Percentiles rank a stretch among this genome's conserved stretches.
Conservation (phyloP, 2,113 vertebrate species). For the Panthera uncia region DNA sequence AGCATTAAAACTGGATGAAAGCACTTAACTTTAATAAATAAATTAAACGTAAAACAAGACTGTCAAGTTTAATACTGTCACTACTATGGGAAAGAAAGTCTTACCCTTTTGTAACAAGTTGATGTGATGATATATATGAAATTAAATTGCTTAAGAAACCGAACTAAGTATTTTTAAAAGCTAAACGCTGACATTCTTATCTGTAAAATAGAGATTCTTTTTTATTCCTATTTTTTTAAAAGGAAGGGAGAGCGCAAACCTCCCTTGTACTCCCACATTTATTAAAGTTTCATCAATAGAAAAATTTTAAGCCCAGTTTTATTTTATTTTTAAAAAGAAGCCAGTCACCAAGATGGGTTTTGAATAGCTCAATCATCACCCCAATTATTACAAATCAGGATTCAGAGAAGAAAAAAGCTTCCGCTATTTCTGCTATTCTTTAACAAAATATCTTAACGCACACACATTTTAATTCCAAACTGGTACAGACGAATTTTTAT, state of each 20-base stretch:
- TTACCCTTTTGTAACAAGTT: background rate
- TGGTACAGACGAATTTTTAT: background rate
- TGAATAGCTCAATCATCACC: background rate
- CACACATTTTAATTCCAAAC: slow-evolving; percentile 26
- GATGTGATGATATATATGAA: background rate
- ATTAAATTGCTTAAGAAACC: background rate
- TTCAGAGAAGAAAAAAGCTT: background rate
- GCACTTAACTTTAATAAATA: slow-evolving; percentile 17
- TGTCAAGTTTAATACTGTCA: background rate
- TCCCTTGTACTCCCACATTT: background rate
- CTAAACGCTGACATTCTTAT: background rate
- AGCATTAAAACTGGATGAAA: background rate
- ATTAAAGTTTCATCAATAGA: background rate
- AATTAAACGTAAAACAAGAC: background rate
- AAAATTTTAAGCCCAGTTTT: background rate
- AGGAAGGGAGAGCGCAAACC: background rate
- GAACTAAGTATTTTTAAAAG: slow-evolving; percentile 1
- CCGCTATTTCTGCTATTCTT: background rate
- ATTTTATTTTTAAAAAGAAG: background rate
- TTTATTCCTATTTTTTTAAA: background rate
- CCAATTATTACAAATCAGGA: background rate
- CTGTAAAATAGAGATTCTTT: background rate
- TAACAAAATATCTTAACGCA: background rate
- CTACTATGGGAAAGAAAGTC: background rate
- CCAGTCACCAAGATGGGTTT: background rate